Evolutionary conservation across 2,797 vertebrate genomes (phyloP).

Genomic region (Lacerta bilineata): DNA sequence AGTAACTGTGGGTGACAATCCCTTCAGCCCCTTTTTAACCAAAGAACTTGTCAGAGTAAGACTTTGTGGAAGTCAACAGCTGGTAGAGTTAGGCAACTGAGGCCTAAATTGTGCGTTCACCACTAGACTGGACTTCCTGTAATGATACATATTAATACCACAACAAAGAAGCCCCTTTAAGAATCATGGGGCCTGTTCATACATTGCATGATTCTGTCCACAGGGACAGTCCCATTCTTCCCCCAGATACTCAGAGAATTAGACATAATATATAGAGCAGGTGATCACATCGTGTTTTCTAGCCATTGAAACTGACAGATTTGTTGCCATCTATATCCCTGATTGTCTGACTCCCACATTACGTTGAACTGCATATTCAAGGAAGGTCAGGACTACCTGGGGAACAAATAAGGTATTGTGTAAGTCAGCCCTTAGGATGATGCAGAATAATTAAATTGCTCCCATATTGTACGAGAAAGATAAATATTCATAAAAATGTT

Average conservation of each 20-base stretch:
- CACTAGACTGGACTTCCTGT: not conserved
- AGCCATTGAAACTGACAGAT: not conserved
- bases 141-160: not conserved
- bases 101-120: not conserved
- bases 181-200: not conserved
- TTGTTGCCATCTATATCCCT: not conserved
- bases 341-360: not conserved
- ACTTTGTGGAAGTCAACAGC: not conserved
- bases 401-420: not conserved
- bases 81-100: not conserved
- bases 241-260: not conserved
- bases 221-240: not conserved
- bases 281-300: not conserved
- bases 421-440: not conserved
- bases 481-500: constrained; percentile 71
- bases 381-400: not conserved
- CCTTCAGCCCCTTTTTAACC: not conserved
- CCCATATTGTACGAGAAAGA: constrained; percentile 45
- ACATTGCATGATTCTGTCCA: not conserved
- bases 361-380: not conserved
- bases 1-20: not conserved
- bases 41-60: not conserved
- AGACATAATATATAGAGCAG: not conserved
- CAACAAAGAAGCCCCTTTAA: not conserved
- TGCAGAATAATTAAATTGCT: constrained; percentile 46